Base-by-base conservation (phyloP, 2,113 vertebrate species). In the Caranx ignobilis region DNA sequence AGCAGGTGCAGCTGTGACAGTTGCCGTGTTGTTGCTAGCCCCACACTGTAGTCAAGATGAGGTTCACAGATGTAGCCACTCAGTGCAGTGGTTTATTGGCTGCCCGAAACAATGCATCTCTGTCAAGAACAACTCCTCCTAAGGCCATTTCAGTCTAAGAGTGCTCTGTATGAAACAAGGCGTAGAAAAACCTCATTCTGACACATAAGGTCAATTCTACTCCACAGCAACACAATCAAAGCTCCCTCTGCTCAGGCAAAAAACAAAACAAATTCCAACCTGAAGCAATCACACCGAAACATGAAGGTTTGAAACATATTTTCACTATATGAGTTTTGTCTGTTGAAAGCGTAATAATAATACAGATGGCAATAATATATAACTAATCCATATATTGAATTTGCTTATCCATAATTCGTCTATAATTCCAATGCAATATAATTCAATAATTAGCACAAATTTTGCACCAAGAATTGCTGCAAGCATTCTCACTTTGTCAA, bases 1-100 rank as follows among this genome's bases (percentile, higher is more conserved):
- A 96, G 96, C 96, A 97, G 96, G 96, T 96, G 95, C 91, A 94
- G 87, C 71, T 86, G 91, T 93, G 93, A 94, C 94, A 95, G 95
- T 94, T 92, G 93, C 93, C 88, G 76, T 1, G 82, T 87, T 94
- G 88, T 92, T 88, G 89, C 76, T 92, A 91, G 89, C 84, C 85
- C 81, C 85, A 64, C 92, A 91, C 94, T 91, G 90, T 93, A 91
- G 94, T 91, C 88, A 88, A 92, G 93, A 95, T 93, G 92, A 95
- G 92, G 91, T 93, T 94, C 94, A 92, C 93, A 94, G 90, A 94
- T 93, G 92, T 93, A 91, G 89, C 91, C 91, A 94, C 93, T 95
- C 93, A 93, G 73, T 84, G 90, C 89, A 74, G 81, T 88, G 87
- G 84, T 93, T 94, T 94, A 94, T 92, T 92, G 90, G 91, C 89